These are phyloP conservation scores for Orchesella flavescens DNA, from an alignment of 2,888 invertebrate species.

Conservation along the genomic window DNA sequence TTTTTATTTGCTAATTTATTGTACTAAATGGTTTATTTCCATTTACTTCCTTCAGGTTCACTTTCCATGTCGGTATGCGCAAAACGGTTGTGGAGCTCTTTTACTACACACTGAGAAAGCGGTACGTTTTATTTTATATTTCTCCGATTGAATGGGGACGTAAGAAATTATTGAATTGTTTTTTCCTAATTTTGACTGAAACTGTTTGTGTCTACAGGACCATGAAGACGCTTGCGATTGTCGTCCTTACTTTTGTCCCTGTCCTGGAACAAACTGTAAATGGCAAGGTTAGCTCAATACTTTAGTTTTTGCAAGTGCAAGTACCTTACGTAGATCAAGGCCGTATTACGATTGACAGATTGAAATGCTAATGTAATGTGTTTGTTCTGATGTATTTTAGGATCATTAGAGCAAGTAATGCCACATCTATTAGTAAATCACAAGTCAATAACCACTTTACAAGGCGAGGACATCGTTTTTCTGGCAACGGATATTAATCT, in stretches of 20 bases:
- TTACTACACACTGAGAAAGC: constrained; percentile 97
- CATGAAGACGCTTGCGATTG: constrained; percentile 99
- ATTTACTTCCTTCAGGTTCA: constrained; percentile 73
- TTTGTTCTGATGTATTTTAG: constrained; percentile 2
- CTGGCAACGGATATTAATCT: constrained; percentile 99
- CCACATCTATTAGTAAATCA: constrained; percentile 97
- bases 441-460: constrained; percentile 97
- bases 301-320: no score
- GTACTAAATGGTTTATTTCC: neutral
- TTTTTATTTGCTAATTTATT: neutral
- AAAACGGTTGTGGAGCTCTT: constrained; percentile 92
- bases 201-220: constrained; percentile 76
- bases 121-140: neutral
- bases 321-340: no score
- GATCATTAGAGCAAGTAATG: constrained; percentile 98
- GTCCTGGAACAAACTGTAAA: constrained; percentile 98
- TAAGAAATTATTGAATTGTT: neutral
- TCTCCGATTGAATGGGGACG: neutral
- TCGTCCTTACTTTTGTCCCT: constrained; percentile 98
- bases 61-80: constrained; percentile 98
- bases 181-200: neutral
- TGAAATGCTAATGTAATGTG: neutral
- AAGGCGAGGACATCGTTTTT: constrained; percentile 99
- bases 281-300: constrained; percentile 93
- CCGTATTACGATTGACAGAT: no score